Evolutionary conservation across 64 coral and sea anemone species (phyloP).

Genomic region (Montipora cactus): DNA sequence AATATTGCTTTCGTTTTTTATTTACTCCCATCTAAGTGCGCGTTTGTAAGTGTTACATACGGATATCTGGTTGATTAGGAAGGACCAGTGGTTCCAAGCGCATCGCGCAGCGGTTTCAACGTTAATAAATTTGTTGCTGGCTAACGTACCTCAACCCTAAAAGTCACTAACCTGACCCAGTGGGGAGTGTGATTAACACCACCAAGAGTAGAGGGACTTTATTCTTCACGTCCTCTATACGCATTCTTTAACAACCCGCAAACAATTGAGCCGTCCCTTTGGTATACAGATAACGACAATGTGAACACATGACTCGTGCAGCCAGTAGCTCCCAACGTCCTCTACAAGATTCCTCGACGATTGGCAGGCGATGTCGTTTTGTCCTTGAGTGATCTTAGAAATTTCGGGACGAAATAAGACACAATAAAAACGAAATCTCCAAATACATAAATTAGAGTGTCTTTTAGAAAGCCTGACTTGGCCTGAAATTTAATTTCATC

Average conservation of each 20-base stretch:
- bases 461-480: not conserved
- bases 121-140: no score
- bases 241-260: slow-evolving; percentile 41
- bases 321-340: not conserved
- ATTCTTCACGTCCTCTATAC: not conserved
- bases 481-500: not conserved
- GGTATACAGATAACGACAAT: not conserved
- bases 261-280: slow-evolving; percentile 3
- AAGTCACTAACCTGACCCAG: slow-evolving; percentile 28
- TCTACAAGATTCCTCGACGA: not conserved
- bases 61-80: no score
- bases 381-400: not conserved
- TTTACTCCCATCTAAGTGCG: no score
- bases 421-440: not conserved
- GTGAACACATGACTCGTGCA: not conserved
- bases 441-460: not conserved
- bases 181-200: slow-evolving; percentile 12
- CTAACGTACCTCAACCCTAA: no score
- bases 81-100: no score
- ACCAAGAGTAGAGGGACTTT: not conserved
- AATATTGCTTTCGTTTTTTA: not conserved
- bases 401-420: not conserved
- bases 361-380: not conserved
- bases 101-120: no score
- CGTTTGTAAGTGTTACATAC: not conserved